Percentiles rank a stretch among this genome's conserved stretches.
Conservation (phyloP, 2,888 invertebrate species). For the Gryllus longicercus region DNA sequence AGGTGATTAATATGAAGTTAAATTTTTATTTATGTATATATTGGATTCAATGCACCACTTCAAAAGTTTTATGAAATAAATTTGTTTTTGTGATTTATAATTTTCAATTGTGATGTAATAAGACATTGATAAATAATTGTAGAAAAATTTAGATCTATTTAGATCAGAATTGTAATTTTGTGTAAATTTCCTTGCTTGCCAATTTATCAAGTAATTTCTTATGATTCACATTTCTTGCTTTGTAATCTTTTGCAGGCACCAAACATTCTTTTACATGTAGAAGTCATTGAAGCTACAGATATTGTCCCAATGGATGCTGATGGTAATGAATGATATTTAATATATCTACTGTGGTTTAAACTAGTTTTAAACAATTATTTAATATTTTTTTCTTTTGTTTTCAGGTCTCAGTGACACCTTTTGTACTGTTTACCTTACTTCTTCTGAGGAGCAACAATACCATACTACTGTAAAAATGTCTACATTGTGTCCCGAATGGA, state of each 20-base stretch:
- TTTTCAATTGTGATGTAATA: no score
- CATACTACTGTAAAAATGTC: constrained; percentile 88
- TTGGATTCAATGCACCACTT: no score
- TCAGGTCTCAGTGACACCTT: constrained; percentile 93
- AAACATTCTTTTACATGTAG: constrained; percentile 77
- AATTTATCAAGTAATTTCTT: no score
- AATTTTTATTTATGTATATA: background rate
- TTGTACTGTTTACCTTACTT: constrained; percentile 84
- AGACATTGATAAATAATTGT: no score
- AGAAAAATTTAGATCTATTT: no score
- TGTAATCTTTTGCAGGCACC: constrained; percentile 57
- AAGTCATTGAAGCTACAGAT: constrained; percentile 83
- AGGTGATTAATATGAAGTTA: background rate
- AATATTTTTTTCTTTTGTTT: background rate
- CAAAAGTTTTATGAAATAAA: background rate
- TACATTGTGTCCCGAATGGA: constrained; percentile 91
- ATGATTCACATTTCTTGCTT: background rate
- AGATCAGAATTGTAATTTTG: no score
- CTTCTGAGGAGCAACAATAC: constrained; percentile 71
- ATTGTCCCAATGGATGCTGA: constrained; percentile 80
- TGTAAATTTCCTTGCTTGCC: no score
- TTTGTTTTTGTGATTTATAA: no score
- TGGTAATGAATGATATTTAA: constrained; percentile 45
- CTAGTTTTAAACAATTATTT: background rate
- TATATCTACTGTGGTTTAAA: background rate